Conservation (phyloP, 1,140 invertebrate genomes). For the Achatina immaculata region DNA sequence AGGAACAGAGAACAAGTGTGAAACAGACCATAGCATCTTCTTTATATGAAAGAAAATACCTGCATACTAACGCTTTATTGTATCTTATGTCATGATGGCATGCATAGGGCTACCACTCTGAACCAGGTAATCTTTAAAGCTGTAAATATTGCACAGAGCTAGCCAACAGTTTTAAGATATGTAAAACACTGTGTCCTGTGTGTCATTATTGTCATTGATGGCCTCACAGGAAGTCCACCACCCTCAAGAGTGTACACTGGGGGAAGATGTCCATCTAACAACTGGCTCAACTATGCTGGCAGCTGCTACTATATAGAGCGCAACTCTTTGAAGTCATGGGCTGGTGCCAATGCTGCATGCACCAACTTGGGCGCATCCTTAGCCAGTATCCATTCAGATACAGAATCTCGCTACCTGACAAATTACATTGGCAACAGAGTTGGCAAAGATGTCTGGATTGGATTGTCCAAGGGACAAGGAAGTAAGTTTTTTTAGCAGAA, state of each 20-base stretch:
- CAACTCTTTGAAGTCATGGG: slow-evolving; percentile 39
- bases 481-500: too few species aligned
- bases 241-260: not conserved
- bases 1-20: too few species aligned
- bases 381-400: slow-evolving; percentile 49
- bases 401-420: slow-evolving; percentile 47
- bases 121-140: too few species aligned
- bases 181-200: too few species aligned
- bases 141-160: too few species aligned
- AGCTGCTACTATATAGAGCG: slow-evolving; percentile 37
- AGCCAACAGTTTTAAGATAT: too few species aligned
- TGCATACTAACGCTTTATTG: too few species aligned
- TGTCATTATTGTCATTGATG: too few species aligned
- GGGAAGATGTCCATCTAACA: slow-evolving; percentile 1
- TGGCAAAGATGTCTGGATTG: slow-evolving; percentile 36
- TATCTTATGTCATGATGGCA: too few species aligned
- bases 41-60: too few species aligned
- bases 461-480: slow-evolving; percentile 31
- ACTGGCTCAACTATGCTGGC: slow-evolving; percentile 10
- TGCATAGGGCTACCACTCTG: too few species aligned
- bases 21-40: too few species aligned
- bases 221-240: not conserved
- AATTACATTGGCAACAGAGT: slow-evolving; percentile 14
- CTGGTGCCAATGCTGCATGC: slow-evolving; percentile 50
- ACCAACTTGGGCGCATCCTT: slow-evolving; percentile 40